phyloP scores from a whole-genome alignment of 2,113 vertebrate species.

The Motacilla tschutschensis region DNA sequence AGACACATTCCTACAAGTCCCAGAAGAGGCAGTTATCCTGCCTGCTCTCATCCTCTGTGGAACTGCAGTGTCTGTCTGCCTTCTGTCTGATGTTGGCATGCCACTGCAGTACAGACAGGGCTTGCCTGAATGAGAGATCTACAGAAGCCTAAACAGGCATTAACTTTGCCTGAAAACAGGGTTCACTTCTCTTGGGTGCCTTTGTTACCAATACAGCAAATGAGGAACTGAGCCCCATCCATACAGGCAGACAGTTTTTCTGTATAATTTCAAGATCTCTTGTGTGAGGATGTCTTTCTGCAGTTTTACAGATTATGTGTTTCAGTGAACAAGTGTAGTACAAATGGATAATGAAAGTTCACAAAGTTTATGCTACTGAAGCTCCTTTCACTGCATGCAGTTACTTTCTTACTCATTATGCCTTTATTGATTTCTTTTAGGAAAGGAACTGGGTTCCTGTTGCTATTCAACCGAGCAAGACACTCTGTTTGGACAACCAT shows the following conservation, averaged over 20 bases:
- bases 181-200: neutral
- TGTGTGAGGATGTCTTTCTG: neutral
- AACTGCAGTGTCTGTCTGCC: neutral
- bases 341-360: conserved; percentile 32
- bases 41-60: neutral
- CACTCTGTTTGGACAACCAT: neutral
- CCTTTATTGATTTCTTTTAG: neutral
- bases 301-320: neutral
- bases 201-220: neutral
- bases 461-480: neutral
- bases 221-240: neutral
- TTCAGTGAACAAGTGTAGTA: neutral
- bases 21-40: neutral
- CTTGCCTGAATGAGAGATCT: neutral
- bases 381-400: neutral
- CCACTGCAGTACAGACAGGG: neutral
- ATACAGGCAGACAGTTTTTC: neutral
- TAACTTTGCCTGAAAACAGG: neutral
- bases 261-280: neutral
- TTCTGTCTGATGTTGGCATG: neutral
- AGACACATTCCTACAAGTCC: neutral
- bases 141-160: neutral
- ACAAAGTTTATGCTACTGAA: neutral
- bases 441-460: neutral
- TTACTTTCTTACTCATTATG: conserved; percentile 13